Conservation (phyloP, 2,888 invertebrate species). For the Cyclophora albipunctata region DNA sequence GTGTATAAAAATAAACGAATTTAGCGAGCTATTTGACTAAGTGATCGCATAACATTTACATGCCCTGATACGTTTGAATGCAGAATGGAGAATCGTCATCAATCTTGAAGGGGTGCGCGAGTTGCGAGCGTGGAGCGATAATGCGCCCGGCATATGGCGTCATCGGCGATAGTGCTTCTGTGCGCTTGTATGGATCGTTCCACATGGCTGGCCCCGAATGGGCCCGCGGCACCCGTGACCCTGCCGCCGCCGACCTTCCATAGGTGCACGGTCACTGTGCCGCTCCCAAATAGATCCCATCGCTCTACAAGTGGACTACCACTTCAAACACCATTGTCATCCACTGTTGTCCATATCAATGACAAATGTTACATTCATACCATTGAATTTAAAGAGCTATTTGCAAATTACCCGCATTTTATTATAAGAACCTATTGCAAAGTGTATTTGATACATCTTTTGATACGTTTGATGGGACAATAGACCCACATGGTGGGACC, state of each 20-base stretch:
- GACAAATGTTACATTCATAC: slow-evolving; percentile 38
- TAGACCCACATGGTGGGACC: no score
- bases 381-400: slow-evolving; percentile 26
- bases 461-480: no score
- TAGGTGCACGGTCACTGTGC: slow-evolving; percentile 27
- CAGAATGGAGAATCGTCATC: slow-evolving; percentile 54
- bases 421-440: slow-evolving; percentile 4
- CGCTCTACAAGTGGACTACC: slow-evolving; percentile 43
- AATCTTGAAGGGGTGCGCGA: slow-evolving; percentile 63
- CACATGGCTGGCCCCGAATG: slow-evolving; percentile 51
- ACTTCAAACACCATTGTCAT: slow-evolving; percentile 36
- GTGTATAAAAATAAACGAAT: slow-evolving; percentile 26
- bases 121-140: slow-evolving; percentile 39
- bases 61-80: slow-evolving; percentile 69
- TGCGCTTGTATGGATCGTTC: slow-evolving; percentile 33
- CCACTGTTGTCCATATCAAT: slow-evolving; percentile 34
- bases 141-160: slow-evolving; percentile 70
- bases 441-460: no score
- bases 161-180: slow-evolving; percentile 33
- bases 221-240: slow-evolving; percentile 21
- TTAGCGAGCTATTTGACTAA: slow-evolving; percentile 62
- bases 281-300: slow-evolving; percentile 45
- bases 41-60: slow-evolving; percentile 71
- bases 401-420: slow-evolving; percentile 56
- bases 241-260: slow-evolving; percentile 47